Conservation (phyloP, 2,113 vertebrate species). For the Colistium nudipinnis region DNA sequence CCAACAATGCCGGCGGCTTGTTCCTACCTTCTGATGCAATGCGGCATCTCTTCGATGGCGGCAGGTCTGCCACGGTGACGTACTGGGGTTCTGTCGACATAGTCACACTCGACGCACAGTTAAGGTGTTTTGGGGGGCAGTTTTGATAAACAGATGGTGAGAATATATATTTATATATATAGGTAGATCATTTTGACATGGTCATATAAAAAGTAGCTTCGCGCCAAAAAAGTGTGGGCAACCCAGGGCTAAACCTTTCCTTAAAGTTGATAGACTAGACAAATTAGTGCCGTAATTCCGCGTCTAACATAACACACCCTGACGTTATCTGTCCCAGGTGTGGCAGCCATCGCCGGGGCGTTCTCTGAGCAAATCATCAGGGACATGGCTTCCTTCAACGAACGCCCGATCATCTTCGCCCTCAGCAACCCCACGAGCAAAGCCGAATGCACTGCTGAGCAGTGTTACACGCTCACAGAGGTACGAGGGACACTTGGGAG, state of each 20-base stretch:
- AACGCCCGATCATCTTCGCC: conserved; percentile 94
- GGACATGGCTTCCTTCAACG: conserved; percentile 91
- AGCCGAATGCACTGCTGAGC: conserved; percentile 96
- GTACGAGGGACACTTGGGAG: conserved; percentile 67
- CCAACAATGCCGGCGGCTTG: not conserved
- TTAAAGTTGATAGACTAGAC: not conserved
- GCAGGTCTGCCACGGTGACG: no score
- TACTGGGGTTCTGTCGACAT: no score
- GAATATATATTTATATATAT: no score
- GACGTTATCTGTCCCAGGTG: conserved; percentile 80
- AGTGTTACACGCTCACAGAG: conserved; percentile 93
- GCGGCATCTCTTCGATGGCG: no score
- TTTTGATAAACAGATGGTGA: no score
- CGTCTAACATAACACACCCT: not conserved
- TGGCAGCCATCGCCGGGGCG: conserved; percentile 91
- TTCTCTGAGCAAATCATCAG: conserved; percentile 92
- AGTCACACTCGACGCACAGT: no score
- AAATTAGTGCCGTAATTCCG: no score
- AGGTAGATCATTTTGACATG: no score
- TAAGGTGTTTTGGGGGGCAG: no score
- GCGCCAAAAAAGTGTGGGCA: no score
- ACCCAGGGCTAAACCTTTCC: no score
- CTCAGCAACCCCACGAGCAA: conserved; percentile 99
- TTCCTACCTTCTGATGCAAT: not conserved
- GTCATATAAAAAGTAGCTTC: no score